A percentile compares a stretch with the other conserved stretches of the same genome.
These are phyloP conservation scores for Characodon lateralis DNA, from an alignment of 2,797 vertebrate genomes.

Conservation along the genomic window DNA sequence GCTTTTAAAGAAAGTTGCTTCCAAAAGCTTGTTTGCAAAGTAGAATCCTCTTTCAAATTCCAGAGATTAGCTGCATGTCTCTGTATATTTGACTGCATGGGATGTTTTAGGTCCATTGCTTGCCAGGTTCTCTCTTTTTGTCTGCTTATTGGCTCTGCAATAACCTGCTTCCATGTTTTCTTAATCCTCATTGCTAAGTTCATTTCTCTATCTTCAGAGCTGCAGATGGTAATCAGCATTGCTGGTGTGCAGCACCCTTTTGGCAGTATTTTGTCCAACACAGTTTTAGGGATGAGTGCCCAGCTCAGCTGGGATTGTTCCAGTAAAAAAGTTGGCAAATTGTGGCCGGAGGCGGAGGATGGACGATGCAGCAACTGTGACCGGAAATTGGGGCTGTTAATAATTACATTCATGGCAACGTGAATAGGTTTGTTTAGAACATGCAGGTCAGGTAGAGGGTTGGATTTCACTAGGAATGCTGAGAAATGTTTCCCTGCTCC, in stretches of 20 bases:
- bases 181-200: conserved; percentile 9
- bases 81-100: not conserved
- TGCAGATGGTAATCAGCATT: conserved; percentile 10
- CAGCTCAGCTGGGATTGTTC: conserved; percentile 23
- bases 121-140: not conserved
- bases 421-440: conserved; percentile 5
- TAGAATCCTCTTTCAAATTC: not conserved
- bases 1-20: conserved; percentile 33
- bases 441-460: not conserved
- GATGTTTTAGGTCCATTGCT: conserved; percentile 2
- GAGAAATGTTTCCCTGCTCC: conserved; percentile 12
- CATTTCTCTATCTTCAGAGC: not conserved
- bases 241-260: conserved; percentile 10
- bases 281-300: conserved; percentile 9
- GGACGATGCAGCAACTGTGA: conserved; percentile 35
- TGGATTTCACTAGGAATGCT: conserved; percentile 8
- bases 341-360: conserved; percentile 9
- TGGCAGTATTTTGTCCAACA: conserved; percentile 34
- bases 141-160: not conserved
- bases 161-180: conserved; percentile 2
- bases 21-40: not conserved
- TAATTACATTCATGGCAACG: conserved; percentile 12
- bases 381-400: conserved; percentile 2
- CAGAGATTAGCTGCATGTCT: conserved; percentile 13
- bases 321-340: conserved; percentile 33